Evolutionary conservation across 2,113 vertebrate genomes (phyloP).

Genomic region (Embiotoca jacksoni): DNA sequence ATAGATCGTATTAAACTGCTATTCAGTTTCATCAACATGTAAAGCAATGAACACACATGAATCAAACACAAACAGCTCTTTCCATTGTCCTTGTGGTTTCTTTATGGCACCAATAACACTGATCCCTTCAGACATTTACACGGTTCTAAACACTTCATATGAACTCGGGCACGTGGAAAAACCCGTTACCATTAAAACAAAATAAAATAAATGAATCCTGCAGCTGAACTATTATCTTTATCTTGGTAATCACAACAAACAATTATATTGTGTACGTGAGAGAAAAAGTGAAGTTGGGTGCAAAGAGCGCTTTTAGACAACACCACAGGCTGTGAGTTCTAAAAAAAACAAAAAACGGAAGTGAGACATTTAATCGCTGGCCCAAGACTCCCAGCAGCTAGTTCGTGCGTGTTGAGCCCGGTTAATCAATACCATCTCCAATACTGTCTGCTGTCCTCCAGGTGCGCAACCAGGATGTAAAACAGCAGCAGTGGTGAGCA

Average conservation of each 20-base stretch:
- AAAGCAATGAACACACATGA: too few species aligned
- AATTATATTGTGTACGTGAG: neutral
- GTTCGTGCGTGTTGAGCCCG: conserved; percentile 49
- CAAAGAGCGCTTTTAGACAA: neutral
- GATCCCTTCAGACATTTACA: too few species aligned
- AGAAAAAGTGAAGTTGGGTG: conserved; percentile 28
- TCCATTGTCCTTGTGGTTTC: too few species aligned
- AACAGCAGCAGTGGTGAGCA: conserved; percentile 28
- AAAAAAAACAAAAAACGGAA: conserved; percentile 35
- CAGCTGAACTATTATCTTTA: neutral
- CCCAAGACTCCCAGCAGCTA: conserved; percentile 56
- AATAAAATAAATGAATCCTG: too few species aligned
- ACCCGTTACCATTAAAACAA: neutral
- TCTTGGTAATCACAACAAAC: neutral
- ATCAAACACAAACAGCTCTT: too few species aligned
- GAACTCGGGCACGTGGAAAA: neutral
- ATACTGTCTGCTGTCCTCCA: conserved; percentile 53
- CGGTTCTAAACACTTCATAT: neutral
- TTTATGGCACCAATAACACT: too few species aligned
- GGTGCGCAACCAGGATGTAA: conserved; percentile 35
- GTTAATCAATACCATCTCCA: conserved; percentile 60
- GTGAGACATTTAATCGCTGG: conserved; percentile 31
- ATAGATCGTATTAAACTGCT: too few species aligned
- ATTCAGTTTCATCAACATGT: too few species aligned
- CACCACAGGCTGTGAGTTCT: conserved; percentile 4